These are phyloP conservation scores for Eupithecia inturbata DNA, from an alignment of 2,888 invertebrate genomes.

Conservation along the genomic window DNA sequence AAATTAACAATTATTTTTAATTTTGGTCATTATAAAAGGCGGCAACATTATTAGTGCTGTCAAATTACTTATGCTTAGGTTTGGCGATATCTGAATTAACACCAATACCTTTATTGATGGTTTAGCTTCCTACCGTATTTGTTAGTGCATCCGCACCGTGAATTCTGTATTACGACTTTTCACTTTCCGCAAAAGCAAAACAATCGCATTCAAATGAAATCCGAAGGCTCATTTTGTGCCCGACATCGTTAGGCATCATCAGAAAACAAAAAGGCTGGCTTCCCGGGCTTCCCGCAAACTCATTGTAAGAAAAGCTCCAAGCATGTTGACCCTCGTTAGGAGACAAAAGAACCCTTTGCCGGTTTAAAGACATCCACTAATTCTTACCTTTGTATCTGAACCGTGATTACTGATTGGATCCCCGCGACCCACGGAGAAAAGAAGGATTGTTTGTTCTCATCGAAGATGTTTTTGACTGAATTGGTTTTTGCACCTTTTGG, in stretches of 20 bases:
- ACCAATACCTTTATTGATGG: too few relatives aligned
- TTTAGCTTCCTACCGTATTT: not conserved
- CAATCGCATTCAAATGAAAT: constrained; percentile 3
- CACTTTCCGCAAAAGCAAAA: not conserved
- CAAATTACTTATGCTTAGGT: too few relatives aligned
- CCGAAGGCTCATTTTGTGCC: constrained; percentile 16
- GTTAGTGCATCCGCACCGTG: too few relatives aligned
- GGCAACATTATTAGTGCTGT: too few relatives aligned
- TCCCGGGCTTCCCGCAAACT: constrained; percentile 48
- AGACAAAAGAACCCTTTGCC: constrained; percentile 60
- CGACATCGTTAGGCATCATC: constrained; percentile 44
- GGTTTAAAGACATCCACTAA: constrained; percentile 58
- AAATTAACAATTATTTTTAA: too few relatives aligned
- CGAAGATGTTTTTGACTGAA: not conserved
- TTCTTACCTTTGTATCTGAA: constrained; percentile 50
- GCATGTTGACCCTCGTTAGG: constrained; percentile 64
- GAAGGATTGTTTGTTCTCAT: constrained; percentile 27
- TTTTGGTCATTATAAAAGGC: too few relatives aligned
- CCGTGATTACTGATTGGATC: constrained; percentile 52
- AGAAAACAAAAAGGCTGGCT: constrained; percentile 41
- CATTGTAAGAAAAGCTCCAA: constrained; percentile 55
- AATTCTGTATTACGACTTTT: not conserved
- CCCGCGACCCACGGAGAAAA: constrained; percentile 18
- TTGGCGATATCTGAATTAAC: too few relatives aligned
- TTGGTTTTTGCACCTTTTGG: not conserved